Conservation (phyloP, 2,113 vertebrate genomes). For the Phrynosoma platyrhinos region DNA sequence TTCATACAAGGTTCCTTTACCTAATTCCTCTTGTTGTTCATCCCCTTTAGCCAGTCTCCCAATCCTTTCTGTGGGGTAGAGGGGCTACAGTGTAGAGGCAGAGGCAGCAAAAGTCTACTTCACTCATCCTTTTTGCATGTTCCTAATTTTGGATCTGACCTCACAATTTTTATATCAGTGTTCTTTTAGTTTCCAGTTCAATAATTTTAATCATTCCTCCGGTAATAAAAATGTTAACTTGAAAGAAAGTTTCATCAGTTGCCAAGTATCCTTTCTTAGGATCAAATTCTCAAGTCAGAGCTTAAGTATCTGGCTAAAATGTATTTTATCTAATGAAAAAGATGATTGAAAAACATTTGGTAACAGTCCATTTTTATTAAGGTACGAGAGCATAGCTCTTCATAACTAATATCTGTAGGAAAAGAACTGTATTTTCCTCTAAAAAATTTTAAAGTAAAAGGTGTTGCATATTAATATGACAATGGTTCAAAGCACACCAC, state of each 20-base stretch:
- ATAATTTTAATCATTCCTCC: not conserved
- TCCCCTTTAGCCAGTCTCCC: no score
- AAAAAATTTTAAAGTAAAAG: not conserved
- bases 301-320: not conserved
- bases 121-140: no score
- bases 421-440: not conserved
- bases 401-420: not conserved
- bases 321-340: conserved; percentile 4
- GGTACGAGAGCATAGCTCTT: not conserved
- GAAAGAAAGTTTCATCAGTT: not conserved
- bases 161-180: not conserved
- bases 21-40: no score
- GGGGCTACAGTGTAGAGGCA: no score
- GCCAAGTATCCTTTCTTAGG: not conserved
- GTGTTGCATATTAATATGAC: not conserved
- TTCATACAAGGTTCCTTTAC: no score
- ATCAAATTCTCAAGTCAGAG: not conserved
- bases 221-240: not conserved
- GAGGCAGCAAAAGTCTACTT: no score
- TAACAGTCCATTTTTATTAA: not conserved
- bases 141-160: no score
- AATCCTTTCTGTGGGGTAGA: no score
- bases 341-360: not conserved
- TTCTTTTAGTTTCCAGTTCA: conserved; percentile 11
- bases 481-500: no score